These are phyloP conservation scores for Morpho helenor DNA, from an alignment of 2,888 invertebrate genomes.

Conservation along the genomic window DNA sequence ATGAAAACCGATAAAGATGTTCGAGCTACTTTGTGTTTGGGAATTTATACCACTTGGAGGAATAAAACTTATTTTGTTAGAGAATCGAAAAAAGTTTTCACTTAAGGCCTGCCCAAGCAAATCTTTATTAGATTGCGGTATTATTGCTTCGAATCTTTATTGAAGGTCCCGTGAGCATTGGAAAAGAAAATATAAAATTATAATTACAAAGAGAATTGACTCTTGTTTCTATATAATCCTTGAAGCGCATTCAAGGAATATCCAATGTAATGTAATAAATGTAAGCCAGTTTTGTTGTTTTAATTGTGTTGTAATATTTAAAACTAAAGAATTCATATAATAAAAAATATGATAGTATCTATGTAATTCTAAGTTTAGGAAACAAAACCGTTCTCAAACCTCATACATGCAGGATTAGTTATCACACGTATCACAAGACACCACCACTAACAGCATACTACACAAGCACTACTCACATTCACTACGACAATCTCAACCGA, in stretches of 20 bases:
- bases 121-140: conserved; percentile 71
- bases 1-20: conserved; percentile 78
- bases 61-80: conserved; percentile 77
- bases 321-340: too few species aligned
- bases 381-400: too few species aligned
- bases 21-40: conserved; percentile 76
- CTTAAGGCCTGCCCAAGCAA: conserved; percentile 68
- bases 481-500: too few species aligned
- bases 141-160: conserved; percentile 60
- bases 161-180: conserved; percentile 42
- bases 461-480: too few species aligned
- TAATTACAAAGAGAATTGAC: conserved; percentile 34
- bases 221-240: conserved; percentile 12
- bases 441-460: too few species aligned
- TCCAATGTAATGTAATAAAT: too few species aligned
- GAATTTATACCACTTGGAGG: conserved; percentile 75
- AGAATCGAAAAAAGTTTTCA: conserved; percentile 73
- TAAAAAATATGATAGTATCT: too few species aligned
- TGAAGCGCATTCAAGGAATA: too few species aligned
- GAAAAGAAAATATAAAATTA: conserved; percentile 46
- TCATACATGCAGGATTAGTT: too few species aligned
- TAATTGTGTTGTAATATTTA: too few species aligned
- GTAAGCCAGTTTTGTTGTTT: not conserved
- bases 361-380: too few species aligned
- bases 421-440: too few species aligned